Evolutionary conservation across 2,113 vertebrate species (phyloP).

Genomic region (Chamaea fasciata): DNA sequence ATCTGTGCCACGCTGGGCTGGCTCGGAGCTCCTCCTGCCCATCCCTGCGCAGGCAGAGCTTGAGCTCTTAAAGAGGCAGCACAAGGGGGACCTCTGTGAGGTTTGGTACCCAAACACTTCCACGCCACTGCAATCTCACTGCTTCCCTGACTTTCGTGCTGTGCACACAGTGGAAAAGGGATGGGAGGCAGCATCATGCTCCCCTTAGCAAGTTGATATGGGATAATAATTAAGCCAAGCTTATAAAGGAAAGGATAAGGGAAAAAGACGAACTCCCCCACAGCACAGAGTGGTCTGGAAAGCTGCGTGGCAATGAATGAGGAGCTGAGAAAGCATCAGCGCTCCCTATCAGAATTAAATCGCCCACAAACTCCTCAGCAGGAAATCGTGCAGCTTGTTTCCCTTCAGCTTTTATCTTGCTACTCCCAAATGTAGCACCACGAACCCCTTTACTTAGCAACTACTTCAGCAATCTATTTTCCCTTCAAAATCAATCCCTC

Average conservation of each 20-base stretch:
- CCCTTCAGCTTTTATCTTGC: not conserved
- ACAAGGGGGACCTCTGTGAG: not conserved
- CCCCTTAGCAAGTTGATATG: accelerated
- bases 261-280: not conserved
- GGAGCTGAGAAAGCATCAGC: not conserved
- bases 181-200: not conserved
- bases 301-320: accelerated
- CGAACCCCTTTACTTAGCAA: accelerated
- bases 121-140: accelerated
- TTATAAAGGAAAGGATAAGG: not conserved
- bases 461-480: not conserved
- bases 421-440: not conserved
- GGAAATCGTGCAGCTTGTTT: not conserved
- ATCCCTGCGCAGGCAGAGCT: not conserved
- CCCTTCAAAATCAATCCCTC: not conserved
- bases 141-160: not conserved
- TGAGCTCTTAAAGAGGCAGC: slow-evolving; percentile 35
- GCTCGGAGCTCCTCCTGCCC: not conserved
- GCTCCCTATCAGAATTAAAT: not conserved
- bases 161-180: accelerated
- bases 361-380: not conserved
- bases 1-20: not conserved
- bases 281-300: not conserved
- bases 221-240: not conserved
- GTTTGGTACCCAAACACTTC: not conserved